Evolutionary conservation across 2,797 vertebrate genomes (phyloP).

Genomic region (Fringilla coelebs): DNA sequence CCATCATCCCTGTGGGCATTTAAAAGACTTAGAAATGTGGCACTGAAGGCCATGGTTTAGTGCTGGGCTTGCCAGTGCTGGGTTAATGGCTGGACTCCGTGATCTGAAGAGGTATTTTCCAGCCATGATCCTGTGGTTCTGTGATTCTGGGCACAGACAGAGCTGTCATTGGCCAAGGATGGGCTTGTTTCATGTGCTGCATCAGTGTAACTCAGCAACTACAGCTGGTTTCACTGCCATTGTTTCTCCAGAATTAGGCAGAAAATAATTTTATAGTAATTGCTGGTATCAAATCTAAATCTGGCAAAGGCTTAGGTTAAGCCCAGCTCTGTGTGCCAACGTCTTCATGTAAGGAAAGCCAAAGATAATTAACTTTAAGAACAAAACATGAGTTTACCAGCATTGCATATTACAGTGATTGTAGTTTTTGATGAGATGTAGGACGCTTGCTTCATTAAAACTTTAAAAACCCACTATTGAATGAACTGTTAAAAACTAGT

Average conservation of each 20-base stretch:
- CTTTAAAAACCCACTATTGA: neutral
- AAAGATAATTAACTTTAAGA: neutral
- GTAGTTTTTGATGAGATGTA: neutral
- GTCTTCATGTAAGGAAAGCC: neutral
- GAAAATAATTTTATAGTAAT: neutral
- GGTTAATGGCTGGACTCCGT: fast-evolving
- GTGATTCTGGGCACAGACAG: neutral
- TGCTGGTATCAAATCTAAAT: neutral
- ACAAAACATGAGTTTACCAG: neutral
- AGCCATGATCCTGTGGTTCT: neutral
- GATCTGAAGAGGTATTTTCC: neutral
- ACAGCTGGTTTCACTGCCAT: neutral
- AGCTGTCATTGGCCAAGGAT: neutral
- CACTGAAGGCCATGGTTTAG: neutral
- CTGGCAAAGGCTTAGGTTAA: neutral
- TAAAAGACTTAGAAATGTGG: neutral
- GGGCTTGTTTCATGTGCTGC: neutral
- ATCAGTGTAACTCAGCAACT: neutral
- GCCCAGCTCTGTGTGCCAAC: neutral
- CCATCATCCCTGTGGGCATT: neutral
- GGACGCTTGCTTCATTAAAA: neutral
- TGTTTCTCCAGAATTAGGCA: neutral
- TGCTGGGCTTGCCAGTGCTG: neutral
- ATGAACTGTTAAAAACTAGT: neutral
- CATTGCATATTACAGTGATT: neutral